These are phyloP conservation scores for Collichthys lucidus DNA, from an alignment of 2,113 vertebrate species.

Conservation along the genomic window DNA sequence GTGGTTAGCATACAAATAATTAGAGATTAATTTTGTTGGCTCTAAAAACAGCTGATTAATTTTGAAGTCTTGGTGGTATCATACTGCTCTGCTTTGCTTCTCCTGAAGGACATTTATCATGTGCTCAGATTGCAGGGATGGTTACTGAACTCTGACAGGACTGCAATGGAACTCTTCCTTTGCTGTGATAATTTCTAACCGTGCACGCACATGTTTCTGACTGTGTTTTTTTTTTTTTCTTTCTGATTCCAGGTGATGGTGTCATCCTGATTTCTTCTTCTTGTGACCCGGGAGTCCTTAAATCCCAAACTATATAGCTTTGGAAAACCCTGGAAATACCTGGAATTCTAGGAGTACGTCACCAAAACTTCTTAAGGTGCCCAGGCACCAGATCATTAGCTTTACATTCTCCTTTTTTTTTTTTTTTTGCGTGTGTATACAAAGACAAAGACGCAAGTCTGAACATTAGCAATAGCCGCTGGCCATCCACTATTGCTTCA, in stretches of 20 bases:
- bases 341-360: conserved; percentile 84
- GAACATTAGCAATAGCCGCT: conserved; percentile 75
- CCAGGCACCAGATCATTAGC: conserved; percentile 82
- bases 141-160: conserved; percentile 51
- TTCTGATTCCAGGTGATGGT: conserved; percentile 75
- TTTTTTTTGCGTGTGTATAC: conserved; percentile 62
- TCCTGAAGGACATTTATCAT: conserved; percentile 75
- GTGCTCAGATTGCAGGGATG: conserved; percentile 57
- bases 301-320: conserved; percentile 81
- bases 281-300: conserved; percentile 78
- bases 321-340: conserved; percentile 84
- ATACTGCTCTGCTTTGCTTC: conserved; percentile 76
- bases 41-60: conserved; percentile 83
- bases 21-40: conserved; percentile 82
- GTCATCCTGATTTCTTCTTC: conserved; percentile 63
- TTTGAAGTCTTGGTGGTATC: conserved; percentile 81
- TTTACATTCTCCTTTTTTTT: conserved; percentile 76
- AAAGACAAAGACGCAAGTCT: conserved; percentile 74
- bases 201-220: conserved; percentile 57
- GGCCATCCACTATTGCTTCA: conserved; percentile 65
- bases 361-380: conserved; percentile 80
- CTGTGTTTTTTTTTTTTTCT: conserved; percentile 48
- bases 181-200: conserved; percentile 49
- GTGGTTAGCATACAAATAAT: conserved; percentile 82
- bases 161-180: conserved; percentile 44